Evolutionary conservation across 1,140 invertebrate species (phyloP).

Genomic region (Drosophila subobscura): DNA sequence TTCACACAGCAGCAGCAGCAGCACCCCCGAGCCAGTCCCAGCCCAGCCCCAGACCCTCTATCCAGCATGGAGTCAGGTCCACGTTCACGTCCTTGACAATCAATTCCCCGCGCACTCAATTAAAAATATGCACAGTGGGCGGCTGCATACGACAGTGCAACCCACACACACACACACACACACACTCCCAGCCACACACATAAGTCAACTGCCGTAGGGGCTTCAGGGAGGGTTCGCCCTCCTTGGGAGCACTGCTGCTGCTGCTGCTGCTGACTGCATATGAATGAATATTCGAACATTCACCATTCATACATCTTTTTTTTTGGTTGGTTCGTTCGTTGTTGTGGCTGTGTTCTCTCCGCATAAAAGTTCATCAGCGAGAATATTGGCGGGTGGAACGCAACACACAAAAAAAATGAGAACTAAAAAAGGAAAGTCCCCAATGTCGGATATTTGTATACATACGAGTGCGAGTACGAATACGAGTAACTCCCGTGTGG

Average conservation of each 20-base stretch:
- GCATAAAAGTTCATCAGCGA: conserved; percentile 76
- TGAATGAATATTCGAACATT: conserved; percentile 80
- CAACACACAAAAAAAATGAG: neutral
- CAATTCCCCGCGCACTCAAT: conserved; percentile 80
- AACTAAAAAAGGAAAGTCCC: conserved; percentile 63
- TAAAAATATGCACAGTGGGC: conserved; percentile 76
- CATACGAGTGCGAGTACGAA: neutral
- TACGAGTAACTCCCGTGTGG: no score
- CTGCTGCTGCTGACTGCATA: conserved; percentile 63
- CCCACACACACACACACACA: neutral
- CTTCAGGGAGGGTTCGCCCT: conserved; percentile 26
- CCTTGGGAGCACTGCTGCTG: conserved; percentile 49
- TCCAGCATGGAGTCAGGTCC: conserved; percentile 60
- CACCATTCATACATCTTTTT: conserved; percentile 37
- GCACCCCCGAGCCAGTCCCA: conserved; percentile 7
- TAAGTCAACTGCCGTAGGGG: conserved; percentile 65
- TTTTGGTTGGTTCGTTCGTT: conserved; percentile 11
- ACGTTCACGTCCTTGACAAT: conserved; percentile 79
- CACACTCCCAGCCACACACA: conserved; percentile 24
- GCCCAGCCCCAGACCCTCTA: conserved; percentile 13
- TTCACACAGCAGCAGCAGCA: conserved; percentile 9
- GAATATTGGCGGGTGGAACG: conserved; percentile 62
- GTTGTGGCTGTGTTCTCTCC: conserved; percentile 34
- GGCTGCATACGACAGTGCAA: conserved; percentile 55
- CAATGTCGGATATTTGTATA: conserved; percentile 42